Base-by-base conservation (phyloP, 2,113 vertebrate species). In the Rhegmatorhina hoffmannsi region DNA sequence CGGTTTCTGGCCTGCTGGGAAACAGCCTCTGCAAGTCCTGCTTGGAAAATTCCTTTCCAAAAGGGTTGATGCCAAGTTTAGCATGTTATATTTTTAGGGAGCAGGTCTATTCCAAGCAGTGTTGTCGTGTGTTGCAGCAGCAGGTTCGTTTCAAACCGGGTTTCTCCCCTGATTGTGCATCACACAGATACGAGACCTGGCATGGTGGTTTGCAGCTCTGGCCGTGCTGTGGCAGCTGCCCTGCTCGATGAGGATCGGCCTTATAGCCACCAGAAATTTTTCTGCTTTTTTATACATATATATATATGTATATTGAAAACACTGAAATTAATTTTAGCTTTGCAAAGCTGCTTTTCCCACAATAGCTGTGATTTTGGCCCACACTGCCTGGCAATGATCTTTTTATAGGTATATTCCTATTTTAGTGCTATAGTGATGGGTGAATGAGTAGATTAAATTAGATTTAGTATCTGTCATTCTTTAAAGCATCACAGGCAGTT, bases 401-500 rank as follows among this genome's bases (percentile, higher is more conserved):
- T 95, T 96, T 97, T 95, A 96, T 95, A 96, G 92, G 96, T 94
- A 69, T 84, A 78, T 96, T 92, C 94, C 88, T 91, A 92, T 95
- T 97, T 97, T 95, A 94, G 83, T 83, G 16, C 87, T 46, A 4
- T 70, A 79, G 94, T 74, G 94, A 95, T 94, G 96, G 93, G 92
- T 82, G 93, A 96, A 88, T 68, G 95, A 89, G 81, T 92, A 79
- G 94, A 95, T 96, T 86, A 91, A 96, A 94, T 96, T 90, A 77
- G 87, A 95, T 91, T 92, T 94, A 66, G 70, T 94, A 75, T 84
- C 90, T 95, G 69, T 95, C 91, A 84, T 90, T 94, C 78, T 91
- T 81, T 86, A 66, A 88, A 74, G 90, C 75, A 5, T 74, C n/a
- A 28, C 85, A 73, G 90, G 89, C 75, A 28, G 73, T 25, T 11